phyloP scores from a whole-genome alignment of 2,797 vertebrate genomes.

The Silurus aristotelis region DNA sequence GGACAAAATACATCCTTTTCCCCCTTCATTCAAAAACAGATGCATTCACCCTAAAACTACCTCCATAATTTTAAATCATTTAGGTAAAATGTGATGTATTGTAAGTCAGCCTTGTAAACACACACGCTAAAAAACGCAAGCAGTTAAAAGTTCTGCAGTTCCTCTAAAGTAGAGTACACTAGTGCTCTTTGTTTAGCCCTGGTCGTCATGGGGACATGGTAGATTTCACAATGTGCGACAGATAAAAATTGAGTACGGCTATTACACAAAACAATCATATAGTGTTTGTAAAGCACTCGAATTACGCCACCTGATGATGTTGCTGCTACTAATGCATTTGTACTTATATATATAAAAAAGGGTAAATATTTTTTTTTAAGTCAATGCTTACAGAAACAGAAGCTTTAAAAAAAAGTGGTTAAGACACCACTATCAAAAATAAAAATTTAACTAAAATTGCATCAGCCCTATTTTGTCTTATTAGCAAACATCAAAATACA shows the following conservation, averaged over 20 bases:
- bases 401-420: neutral
- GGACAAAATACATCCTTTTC: constrained; percentile 31
- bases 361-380: neutral
- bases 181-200: constrained; percentile 25
- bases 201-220: constrained; percentile 50
- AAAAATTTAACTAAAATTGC: neutral
- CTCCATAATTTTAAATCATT: constrained; percentile 24
- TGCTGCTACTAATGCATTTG: constrained; percentile 3
- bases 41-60: constrained; percentile 31
- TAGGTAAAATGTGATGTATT: constrained; percentile 34
- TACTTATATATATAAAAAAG: neutral
- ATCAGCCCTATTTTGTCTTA: neutral
- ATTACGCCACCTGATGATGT: neutral
- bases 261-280: constrained; percentile 41
- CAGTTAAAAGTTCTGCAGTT: constrained; percentile 10
- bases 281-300: constrained; percentile 28
- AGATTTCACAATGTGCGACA: constrained; percentile 41
- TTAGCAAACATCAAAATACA: neutral
- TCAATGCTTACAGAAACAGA: neutral
- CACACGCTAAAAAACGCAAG: constrained; percentile 9
- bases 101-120: constrained; percentile 17
- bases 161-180: neutral
- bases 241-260: constrained; percentile 43
- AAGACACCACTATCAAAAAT: neutral
- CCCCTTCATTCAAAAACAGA: constrained; percentile 31